Base-by-base conservation (phyloP, 2,113 vertebrate genomes). In the Podarcis raffonei region DNA sequence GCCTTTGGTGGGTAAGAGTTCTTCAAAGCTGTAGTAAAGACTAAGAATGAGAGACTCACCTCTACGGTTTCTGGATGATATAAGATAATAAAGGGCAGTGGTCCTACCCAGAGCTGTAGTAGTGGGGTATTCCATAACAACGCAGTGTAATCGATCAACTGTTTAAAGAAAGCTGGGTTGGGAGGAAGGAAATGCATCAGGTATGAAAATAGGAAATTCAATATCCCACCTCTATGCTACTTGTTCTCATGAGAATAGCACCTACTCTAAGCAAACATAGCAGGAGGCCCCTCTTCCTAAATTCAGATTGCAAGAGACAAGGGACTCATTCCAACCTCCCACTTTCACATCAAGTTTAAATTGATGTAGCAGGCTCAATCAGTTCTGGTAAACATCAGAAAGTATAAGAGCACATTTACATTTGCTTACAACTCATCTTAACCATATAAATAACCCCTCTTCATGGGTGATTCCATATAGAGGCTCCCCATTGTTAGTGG, bases 61-160 rank as follows among this genome's bases (percentile, higher is more conserved):
- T 99, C 98, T 57, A 99, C 96, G 1, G 75, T 98, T 35, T 99
- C 98, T 69, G 98, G 94, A 1, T 98, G 97, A 94, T 94, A 98
- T 53, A 99, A 91, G 83, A 96, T 0, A 68, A 98, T 1, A n/a
- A 98, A 30, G 1, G 98, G 98, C 0, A 98, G 0, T 0, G 97
- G 95, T 76, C 99, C 99, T 22, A 99, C 0, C 98, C 99, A 99
- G 42, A 99, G 1, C 91, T 98, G 98, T 23, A 98, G 16, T 15
- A 99, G 69, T 0, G 98, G 98, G 0, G 3, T 0, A 0, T 94
- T 59, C 69, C 93, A 91, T 71, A 94, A 97, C 16, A 95, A 12
- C 1, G 92, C 87, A 1, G 77, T 69, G 0, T 86, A 94, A 0
- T 25, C 0, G 16, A 97, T 76, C 5, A 99, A 0, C 93, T 99